phyloP scores from a whole-genome alignment of 2,888 invertebrate species.

The Aproaerema taeniolella region DNA sequence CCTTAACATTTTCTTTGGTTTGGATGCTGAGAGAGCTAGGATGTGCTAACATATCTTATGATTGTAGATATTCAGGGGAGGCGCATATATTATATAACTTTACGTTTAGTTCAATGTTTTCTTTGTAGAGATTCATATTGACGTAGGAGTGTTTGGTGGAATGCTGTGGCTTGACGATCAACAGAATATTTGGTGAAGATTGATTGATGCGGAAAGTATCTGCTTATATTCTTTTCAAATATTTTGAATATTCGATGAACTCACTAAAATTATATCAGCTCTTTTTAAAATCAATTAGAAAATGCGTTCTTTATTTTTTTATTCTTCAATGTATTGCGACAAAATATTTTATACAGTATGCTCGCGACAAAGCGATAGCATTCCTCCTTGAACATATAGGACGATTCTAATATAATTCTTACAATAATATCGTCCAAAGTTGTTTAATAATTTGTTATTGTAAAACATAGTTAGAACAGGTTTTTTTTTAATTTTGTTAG shows the following conservation, averaged over 20 bases:
- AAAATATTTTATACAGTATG: slow-evolving; percentile 19
- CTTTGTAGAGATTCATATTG: slow-evolving; percentile 67
- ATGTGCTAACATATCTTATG: slow-evolving; percentile 69
- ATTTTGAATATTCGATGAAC: no score
- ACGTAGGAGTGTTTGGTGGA: slow-evolving; percentile 55
- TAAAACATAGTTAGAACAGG: slow-evolving; percentile 58
- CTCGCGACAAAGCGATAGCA: slow-evolving; percentile 41
- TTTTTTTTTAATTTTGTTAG: slow-evolving; percentile 62
- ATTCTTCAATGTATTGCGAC: slow-evolving; percentile 12
- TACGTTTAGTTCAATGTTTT: slow-evolving; percentile 71
- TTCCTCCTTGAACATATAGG: slow-evolving; percentile 55
- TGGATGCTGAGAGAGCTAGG: slow-evolving; percentile 36
- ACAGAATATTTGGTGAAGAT: slow-evolving; percentile 29
- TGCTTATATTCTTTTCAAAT: slow-evolving; percentile 3
- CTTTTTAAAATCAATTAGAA: slow-evolving; percentile 1
- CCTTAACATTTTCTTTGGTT: slow-evolving; percentile 41
- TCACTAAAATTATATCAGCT: no score
- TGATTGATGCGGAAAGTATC: slow-evolving; percentile 26
- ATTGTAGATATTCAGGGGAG: slow-evolving; percentile 50
- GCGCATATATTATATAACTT: slow-evolving; percentile 51
- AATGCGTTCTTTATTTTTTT: slow-evolving; percentile 18
- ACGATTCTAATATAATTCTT: slow-evolving; percentile 78
- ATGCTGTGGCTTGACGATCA: slow-evolving; percentile 46
- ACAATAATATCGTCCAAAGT: slow-evolving; percentile 74
- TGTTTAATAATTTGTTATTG: slow-evolving; percentile 70